These are phyloP conservation scores for Gymnoscopelus microlampas DNA, from an alignment of 2,797 vertebrate species.

Conservation along the genomic window DNA sequence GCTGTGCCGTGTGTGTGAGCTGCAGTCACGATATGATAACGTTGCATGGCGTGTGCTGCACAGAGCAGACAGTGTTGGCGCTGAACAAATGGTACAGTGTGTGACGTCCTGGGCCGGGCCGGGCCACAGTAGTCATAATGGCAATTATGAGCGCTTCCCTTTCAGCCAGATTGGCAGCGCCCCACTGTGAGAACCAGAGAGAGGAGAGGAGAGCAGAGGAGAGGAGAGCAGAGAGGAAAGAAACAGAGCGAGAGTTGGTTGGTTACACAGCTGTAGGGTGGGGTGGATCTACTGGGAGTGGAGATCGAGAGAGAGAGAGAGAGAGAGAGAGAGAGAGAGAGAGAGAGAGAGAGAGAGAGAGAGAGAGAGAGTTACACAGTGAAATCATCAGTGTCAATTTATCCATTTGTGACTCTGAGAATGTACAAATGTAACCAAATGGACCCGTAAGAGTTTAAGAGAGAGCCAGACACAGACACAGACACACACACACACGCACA, in stretches of 20 bases:
- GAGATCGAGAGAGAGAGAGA: slow-evolving; percentile 36
- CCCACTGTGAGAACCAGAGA: slow-evolving; percentile 53
- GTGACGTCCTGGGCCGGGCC: slow-evolving; percentile 58
- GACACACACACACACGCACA: no score
- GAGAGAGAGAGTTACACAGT: slow-evolving; percentile 18
- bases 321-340: slow-evolving; percentile 33
- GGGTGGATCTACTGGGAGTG: slow-evolving; percentile 39
- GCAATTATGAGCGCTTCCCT: slow-evolving; percentile 67
- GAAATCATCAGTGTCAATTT: no score
- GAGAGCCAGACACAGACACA: no score
- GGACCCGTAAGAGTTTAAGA: no score
- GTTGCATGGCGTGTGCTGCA: slow-evolving; percentile 66
- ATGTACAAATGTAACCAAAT: no score
- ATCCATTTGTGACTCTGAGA: no score
- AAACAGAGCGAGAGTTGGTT: slow-evolving; percentile 44
- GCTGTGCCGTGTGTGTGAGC: slow-evolving; percentile 49
- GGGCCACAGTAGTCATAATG: slow-evolving; percentile 67
- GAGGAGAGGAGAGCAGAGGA: background rate
- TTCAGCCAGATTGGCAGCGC: slow-evolving; percentile 56
- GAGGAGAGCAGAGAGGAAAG: background rate
- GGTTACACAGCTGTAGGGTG: slow-evolving; percentile 74
- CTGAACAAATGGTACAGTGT: slow-evolving; percentile 73
- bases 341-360: slow-evolving; percentile 9
- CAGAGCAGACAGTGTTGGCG: slow-evolving; percentile 62
- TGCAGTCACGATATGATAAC: slow-evolving; percentile 74